Conservation (phyloP, 2,797 vertebrate genomes). For the Halcyon smyrnensis region DNA sequence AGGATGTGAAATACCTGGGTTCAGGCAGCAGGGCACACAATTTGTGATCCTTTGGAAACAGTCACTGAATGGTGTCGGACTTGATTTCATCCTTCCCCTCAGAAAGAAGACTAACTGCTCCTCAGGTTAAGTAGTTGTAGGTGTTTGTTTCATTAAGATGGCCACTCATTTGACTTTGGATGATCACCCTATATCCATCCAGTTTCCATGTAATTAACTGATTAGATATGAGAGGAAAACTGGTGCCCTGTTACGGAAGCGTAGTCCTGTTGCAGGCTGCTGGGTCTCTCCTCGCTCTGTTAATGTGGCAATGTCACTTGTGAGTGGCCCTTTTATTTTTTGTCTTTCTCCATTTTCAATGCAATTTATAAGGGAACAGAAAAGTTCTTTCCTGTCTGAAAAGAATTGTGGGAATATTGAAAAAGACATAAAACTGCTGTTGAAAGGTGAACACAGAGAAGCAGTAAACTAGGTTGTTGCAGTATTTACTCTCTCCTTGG, state of each 20-base stretch:
- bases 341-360: not conserved
- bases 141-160: not conserved
- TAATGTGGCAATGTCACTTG: not conserved
- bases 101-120: not conserved
- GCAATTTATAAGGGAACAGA: conserved; percentile 14
- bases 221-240: not conserved
- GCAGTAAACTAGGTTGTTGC: conserved; percentile 39
- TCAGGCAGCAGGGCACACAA: not conserved
- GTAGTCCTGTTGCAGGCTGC: not conserved
- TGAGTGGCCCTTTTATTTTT: not conserved
- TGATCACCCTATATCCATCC: not conserved
- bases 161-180: not conserved
- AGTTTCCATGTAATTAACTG: not conserved
- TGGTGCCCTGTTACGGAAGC: not conserved
- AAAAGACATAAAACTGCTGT: conserved; percentile 21
- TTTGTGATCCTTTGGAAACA: not conserved
- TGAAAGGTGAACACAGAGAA: conserved; percentile 25
- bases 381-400: conserved; percentile 22
- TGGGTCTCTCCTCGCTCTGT: not conserved
- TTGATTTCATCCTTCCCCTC: not conserved
- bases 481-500: conserved; percentile 37
- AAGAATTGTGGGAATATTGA: conserved; percentile 34
- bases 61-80: not conserved
- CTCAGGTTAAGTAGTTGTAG: not conserved
- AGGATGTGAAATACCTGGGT: not conserved